A percentile compares a stretch with the other conserved stretches of the same genome.
Conservation (phyloP, 2,113 vertebrate species). For the Phalacrocorax brasilianus region DNA sequence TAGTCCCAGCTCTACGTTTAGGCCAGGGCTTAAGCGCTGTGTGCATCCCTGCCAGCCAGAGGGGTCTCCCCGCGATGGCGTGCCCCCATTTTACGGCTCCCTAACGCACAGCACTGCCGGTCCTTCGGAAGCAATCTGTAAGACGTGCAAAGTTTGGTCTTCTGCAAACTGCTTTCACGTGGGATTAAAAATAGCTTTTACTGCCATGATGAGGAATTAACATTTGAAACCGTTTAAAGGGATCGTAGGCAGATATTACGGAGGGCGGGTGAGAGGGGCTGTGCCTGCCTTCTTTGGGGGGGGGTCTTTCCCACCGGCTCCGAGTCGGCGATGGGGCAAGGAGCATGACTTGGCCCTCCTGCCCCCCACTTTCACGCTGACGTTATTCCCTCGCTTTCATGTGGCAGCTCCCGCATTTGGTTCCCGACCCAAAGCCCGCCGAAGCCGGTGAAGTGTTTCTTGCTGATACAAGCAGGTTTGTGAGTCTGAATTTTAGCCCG, state of each 20-base stretch:
- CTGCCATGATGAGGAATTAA: neutral
- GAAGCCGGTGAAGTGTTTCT: too few relatives aligned
- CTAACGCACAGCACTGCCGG: fast-evolving
- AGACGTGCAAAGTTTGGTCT: neutral
- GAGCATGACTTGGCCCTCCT: neutral
- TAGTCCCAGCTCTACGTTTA: neutral
- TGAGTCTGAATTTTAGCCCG: too few relatives aligned
- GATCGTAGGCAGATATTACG: neutral
- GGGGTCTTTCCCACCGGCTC: neutral
- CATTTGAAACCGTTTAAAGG: slow-evolving; percentile 13
- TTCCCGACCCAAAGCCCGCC: too few relatives aligned
- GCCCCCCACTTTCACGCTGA: fast-evolving
- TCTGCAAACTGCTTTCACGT: slow-evolving; percentile 28
- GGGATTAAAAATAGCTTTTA: slow-evolving; percentile 43
- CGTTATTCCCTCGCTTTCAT: neutral
- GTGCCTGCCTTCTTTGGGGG: neutral
- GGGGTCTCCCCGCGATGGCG: fast-evolving
- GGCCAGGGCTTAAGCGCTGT: fast-evolving
- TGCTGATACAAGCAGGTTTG: too few relatives aligned
- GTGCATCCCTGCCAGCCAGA: fast-evolving
- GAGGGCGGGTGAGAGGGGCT: neutral
- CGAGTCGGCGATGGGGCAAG: neutral
- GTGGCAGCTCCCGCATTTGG: neutral
- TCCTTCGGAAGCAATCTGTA: neutral
- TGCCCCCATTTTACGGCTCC: neutral